A percentile compares a stretch with the other conserved stretches of the same genome.
Evolutionary conservation across 2,113 vertebrate species (phyloP).

Genomic region (Macquaria australasica): DNA sequence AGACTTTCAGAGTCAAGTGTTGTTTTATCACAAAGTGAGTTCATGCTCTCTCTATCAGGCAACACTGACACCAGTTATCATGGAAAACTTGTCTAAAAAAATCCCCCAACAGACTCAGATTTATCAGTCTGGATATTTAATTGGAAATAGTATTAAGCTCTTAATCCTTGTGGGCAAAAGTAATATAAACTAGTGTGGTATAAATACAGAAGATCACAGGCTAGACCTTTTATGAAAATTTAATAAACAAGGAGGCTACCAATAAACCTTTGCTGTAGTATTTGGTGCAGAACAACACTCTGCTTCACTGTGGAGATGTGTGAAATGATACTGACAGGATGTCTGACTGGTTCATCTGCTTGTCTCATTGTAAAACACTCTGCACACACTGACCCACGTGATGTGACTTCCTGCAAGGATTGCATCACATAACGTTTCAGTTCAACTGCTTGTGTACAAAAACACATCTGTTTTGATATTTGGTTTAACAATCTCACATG

Average conservation of each 20-base stretch:
- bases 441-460: background rate
- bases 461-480: background rate
- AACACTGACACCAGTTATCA: background rate
- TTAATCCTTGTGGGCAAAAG: background rate
- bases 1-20: background rate
- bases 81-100: background rate
- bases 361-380: background rate
- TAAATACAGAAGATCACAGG: background rate
- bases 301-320: background rate
- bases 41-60: too few relatives aligned
- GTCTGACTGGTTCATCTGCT: constrained; percentile 41
- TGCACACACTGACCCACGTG: constrained; percentile 30
- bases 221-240: too few relatives aligned
- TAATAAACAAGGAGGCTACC: too few relatives aligned
- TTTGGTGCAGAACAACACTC: background rate
- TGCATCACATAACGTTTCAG: constrained; percentile 9
- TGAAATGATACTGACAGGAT: constrained; percentile 12
- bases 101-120: too few relatives aligned
- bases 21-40: background rate
- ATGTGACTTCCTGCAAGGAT: constrained; percentile 31
- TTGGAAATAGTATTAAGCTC: too few relatives aligned
- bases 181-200: background rate
- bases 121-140: too few relatives aligned
- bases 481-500: background rate
- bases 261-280: too few relatives aligned